Evolutionary conservation across 2,797 vertebrate species (phyloP), one percentile per base, ranked within the genome.

Genomic region (Platyrinchus mystaceus): DNA sequence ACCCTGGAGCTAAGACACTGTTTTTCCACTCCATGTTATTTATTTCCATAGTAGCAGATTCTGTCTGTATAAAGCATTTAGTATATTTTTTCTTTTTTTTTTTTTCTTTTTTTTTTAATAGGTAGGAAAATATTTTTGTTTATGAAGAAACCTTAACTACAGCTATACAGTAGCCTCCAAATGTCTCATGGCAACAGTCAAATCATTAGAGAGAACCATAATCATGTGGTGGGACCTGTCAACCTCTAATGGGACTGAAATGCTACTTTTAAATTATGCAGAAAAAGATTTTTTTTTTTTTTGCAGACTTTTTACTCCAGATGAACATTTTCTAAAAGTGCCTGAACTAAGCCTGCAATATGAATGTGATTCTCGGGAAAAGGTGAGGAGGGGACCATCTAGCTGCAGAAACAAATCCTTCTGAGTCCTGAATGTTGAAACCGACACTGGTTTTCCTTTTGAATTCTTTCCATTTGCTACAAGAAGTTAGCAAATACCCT

Each of bases 21-120:
- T 93, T 95, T 95, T 95, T 96, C 96, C 97, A 97, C 96, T 97
- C 94, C 94, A 4, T 84, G 93, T 98, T 98, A 98, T 98, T 98
- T 98, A 98, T 98, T 98, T 98, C 97, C 94, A 74, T 95, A 97
- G 97, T 95, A 95, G 97, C 96, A 89, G 91, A 90, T 96, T 96
- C 96, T 96, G 83, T 97, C 95, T 97, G 96, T 97, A 94, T 96
- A 97, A 95, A 97, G 94, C 96, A 95, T 97, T 89, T 93, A 97
- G 96, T 95, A 66, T 94, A 46, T 93, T 93, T 94, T 95, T 91
- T 95, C 93, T 92, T 41, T 7, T 41, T 15, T 41, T 41, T 18
- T 93, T 90, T 94, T 89, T 96, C 84, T 80, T 94, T 78, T 93
- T 95, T 89, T 95, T 96, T 88, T 85, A 94, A 93, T 95, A 96